Evolutionary conservation across 2,113 vertebrate species (phyloP), one percentile per base, ranked within the genome.

Genomic region (Lipotes vexillifer): DNA sequence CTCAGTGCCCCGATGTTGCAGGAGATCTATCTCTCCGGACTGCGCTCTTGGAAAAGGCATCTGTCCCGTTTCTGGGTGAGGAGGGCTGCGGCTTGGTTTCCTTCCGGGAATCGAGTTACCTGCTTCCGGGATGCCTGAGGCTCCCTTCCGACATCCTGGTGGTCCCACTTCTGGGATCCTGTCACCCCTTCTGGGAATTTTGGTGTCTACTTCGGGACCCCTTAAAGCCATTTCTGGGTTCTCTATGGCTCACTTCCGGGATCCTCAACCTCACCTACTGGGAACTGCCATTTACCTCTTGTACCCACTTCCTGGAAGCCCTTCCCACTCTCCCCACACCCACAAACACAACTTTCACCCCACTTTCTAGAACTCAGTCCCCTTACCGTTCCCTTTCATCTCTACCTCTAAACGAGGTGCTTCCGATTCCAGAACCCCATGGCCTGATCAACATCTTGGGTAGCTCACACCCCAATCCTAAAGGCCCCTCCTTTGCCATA

Each of bases 1-100:
- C 98, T 99, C 89, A 98, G 99, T 31, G 98, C 99, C 63, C 98
- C 99, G 13, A 98, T 99, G 71, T 96, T 99, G 93, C 98, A 98
- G 81, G 99, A 99, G 96, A 99, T 99, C 98, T 99, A 99, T 98
- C 98, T 99, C 65, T 99, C 99, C 0, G 99, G 99, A 25, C 97
- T 99, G 25, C 99, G 99, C 31, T 99, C 99, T 33, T 99, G 99
- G 99, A 99, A 99, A 97, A 99, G 99, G 97, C 99, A 98, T 14
- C 72, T 99, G 29, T 97, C 98, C 65, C 98, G 99, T 31, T 97
- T 99, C 44, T 99, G 99, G 99, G 99, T 99, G 95, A 98, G 98
- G 38, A 75, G 52, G 33, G 52, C 74, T 57, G 6, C 6, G 18
- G 46, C 6, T 25, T 27, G 29, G 66, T 68, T 44, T 82, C 27